These are phyloP conservation scores for Standfussiana lucernea DNA, from an alignment of 2,888 invertebrate species.

Conservation along the genomic window DNA sequence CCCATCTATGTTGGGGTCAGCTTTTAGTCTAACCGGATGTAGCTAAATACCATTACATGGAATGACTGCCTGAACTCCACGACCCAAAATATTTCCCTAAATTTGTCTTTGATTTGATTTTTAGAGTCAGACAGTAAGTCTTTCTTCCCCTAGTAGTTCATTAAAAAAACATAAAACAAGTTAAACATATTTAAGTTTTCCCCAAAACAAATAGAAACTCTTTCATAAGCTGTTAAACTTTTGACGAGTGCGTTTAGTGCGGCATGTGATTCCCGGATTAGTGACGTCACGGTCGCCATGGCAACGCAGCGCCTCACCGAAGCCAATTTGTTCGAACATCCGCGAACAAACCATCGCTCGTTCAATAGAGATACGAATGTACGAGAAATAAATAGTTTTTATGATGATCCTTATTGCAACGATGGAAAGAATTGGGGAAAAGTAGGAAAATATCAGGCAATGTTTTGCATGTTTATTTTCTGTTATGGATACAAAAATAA, in stretches of 20 bases:
- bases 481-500: neutral
- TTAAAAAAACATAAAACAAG: neutral
- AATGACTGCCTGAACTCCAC: neutral
- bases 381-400: slow-evolving; percentile 26
- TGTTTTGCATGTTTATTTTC: neutral
- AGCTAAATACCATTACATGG: neutral
- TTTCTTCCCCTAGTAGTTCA: too few relatives aligned
- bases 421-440: neutral
- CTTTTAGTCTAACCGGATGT: neutral
- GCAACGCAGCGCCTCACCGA: slow-evolving; percentile 57
- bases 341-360: slow-evolving; percentile 51
- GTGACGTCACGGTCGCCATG: slow-evolving; percentile 55
- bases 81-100: too few relatives aligned
- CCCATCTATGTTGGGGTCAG: neutral
- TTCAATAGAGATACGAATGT: slow-evolving; percentile 20
- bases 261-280: slow-evolving; percentile 63
- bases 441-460: neutral
- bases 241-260: slow-evolving; percentile 47
- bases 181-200: neutral
- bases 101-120: too few relatives aligned
- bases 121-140: neutral
- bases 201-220: neutral
- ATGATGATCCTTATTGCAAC: slow-evolving; percentile 8
- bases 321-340: slow-evolving; percentile 68
- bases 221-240: slow-evolving; percentile 51